Evolutionary conservation across 2,113 vertebrate species (phyloP), one percentile per base, ranked within the genome.

Genomic region (Hippolais icterina): DNA sequence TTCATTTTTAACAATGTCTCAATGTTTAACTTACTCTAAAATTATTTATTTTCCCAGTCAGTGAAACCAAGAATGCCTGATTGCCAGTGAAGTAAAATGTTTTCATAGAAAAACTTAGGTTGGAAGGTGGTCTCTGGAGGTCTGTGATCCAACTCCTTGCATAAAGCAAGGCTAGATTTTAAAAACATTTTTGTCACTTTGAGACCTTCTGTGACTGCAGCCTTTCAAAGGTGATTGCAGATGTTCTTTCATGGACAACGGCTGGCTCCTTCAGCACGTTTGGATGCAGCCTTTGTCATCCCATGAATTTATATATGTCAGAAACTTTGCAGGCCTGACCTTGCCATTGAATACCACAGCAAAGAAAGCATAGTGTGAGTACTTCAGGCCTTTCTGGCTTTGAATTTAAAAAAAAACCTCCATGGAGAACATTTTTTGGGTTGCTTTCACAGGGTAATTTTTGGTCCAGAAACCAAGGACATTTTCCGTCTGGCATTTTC

Each of bases 381-480:
- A 47, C 15, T 64, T 91, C n/a, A 65, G 17, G 37, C 12, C 9
- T 88, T 41, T 76, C 49, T 59, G 37, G 12, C 15, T 93, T 47
- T 49, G 16, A 64, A 75, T 94, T 54, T 5, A 21, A 53, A 74
- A 24, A 27, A 12, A 42, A 46, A 9, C 6, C 12, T 70, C 27
- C 6, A 15, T 9, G 11, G 3, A 54, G 27, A 59, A 50, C 12
- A 52, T 12, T 65, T 79, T 85, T n/a, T 46, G 13, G 3, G 7
- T 57, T 59, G 10, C 4, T 89, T 64, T 54, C 0, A 0, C 0
- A 1, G 10, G 6, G 5, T 2, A 87, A 8, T 41, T 88, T 85
- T 84, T 85, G 46, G 7, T 80, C 25, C 18, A 61, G 35, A 95
- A 64, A 17, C 2, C 10, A 50, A 41, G 19, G 21, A 35, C 1